Evolutionary conservation across 1,140 invertebrate genomes (phyloP), one percentile per base, ranked within the genome.

Genomic region (Drosophila takahashii): DNA sequence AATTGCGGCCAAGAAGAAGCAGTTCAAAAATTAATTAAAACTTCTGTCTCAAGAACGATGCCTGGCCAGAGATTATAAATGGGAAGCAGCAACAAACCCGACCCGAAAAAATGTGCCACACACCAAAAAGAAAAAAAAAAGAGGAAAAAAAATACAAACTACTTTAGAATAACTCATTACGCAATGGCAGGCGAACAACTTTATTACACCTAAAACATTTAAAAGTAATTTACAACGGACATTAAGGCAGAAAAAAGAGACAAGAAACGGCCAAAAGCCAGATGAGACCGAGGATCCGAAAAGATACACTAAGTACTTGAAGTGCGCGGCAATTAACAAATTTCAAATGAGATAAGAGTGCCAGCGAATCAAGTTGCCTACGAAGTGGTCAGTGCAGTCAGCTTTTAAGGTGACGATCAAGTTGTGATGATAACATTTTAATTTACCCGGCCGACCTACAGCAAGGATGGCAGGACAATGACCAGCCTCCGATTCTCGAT

Each of bases 251-350:
- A 50, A 67, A 48, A 48, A 75, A 58, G 52, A 74, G 16, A 52
- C 47, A 11, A 64, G 29, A 73, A 56, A 50, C 16, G 47, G 54
- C 64, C 51, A 56, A 42, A 57, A 58, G 50, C n/a, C 64, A 81
- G 64, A 78, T 66, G 81, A 65, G 60, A 75, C 64, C 22, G 56
- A 52, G 64, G 53, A 50, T 74, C 64, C 69, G 62, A 76, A 87
- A 58, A 76, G 71, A 86, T 87, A 86, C 70, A 83, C 81, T 83
- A 87, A 83, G 79, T 87, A 87, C 79, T 87, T 76, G 79, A 87
- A 87, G 79, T 79, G 85, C 84, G 85, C 85, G 72, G 84, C 85
- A 89, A 89, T 89, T 89, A 89, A 89, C 84, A 89, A 89, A 84
- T 89, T 89, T 80, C 26, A 70, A 80, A 64, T 59, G 67, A 84